Evolutionary conservation across 2,888 invertebrate species (phyloP), one percentile per base, ranked within the genome.

Genomic region (Capitulum mitella): DNA sequence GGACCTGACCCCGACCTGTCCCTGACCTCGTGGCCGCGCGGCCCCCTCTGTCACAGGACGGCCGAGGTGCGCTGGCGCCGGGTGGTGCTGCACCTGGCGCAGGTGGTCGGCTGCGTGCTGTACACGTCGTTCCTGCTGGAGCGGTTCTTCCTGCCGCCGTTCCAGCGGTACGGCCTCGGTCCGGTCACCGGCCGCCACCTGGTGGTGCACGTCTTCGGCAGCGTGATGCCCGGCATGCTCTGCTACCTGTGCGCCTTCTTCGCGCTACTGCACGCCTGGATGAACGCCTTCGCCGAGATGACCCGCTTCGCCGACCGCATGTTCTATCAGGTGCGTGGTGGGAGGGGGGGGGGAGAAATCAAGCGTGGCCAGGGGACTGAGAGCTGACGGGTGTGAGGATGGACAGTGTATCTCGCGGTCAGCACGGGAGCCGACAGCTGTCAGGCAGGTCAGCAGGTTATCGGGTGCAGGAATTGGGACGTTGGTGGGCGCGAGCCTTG

Each of bases 251-350:
- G 91, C 83, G 92, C 91, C 6, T 97, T 97, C 87, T 98, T 95
- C 87, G 90, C 93, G 81, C 87, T 98, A 3, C 87, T 98, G 8
- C 97, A 98, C 84, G 90, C 93, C 1, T 97, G 96, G 94, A 88
- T 93, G 84, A 98, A 98, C 86, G 92, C 93, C 34, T 94, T 92
- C 84, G 93, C 95, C 0, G 98, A 98, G 86, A 88, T 97, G 86
- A 85, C 97, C 80, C 89, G 89, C 80, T 98, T 98, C 85, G 93
- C 90, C 12, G 95, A 98, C 87, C 86, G 97, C 84, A 88, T 92
- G 88, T 92, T 94, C 88, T 91, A 95, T 84, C 90, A 90, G 86
- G 91, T 89, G 84, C 83, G 84, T 34, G 51, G 29, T 34, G 8
- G 16, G 26, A 37, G 29, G 10, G 26, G 76, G 64, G 75, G 40